Conservation (phyloP, 2,113 vertebrate genomes). For the Montifringilla adamsi region DNA sequence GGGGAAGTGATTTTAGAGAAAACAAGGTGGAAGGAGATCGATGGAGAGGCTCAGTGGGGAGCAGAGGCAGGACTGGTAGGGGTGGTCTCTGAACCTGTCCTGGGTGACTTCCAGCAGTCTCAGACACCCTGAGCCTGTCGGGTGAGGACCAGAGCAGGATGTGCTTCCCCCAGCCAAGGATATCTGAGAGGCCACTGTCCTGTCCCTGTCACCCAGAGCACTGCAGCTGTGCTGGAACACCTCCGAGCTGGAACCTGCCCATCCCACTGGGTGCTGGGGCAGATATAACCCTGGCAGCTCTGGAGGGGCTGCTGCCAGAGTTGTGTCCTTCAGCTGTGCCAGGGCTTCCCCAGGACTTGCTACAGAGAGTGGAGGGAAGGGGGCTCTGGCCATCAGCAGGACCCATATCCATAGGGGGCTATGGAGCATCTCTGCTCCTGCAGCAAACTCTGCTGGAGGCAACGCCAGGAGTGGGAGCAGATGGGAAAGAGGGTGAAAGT, state of each 20-base stretch:
- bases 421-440: accelerated
- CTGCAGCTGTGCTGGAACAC: accelerated
- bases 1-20: neutral
- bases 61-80: neutral
- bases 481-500: neutral
- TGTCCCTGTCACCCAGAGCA: accelerated
- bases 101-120: neutral
- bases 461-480: neutral
- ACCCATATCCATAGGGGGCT: neutral
- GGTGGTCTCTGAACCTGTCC: neutral
- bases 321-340: neutral
- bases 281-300: neutral
- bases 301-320: neutral
- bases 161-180: neutral
- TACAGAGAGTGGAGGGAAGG: neutral
- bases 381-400: neutral
- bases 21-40: neutral
- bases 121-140: accelerated
- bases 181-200: neutral
- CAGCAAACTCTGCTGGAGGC: neutral
- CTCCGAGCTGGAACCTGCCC: accelerated
- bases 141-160: accelerated
- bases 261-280: accelerated
- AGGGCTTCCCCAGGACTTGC: neutral
- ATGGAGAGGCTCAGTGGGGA: accelerated